Evolutionary conservation across 2,113 vertebrate species (phyloP).

Genomic region (Ochotona princeps): DNA sequence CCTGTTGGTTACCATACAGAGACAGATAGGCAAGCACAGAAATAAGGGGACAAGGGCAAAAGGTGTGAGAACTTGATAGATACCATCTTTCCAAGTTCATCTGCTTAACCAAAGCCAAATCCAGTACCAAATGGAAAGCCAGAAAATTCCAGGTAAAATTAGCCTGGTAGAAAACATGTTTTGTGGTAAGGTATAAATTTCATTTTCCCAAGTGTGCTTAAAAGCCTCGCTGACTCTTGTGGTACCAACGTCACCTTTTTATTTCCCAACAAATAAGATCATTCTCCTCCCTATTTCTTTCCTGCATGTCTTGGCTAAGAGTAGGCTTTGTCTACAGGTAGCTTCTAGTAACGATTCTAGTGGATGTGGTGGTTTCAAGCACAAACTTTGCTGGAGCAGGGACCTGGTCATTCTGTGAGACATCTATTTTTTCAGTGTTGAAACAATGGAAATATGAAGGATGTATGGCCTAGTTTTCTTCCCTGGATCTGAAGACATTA

Average conservation of each 20-base stretch:
- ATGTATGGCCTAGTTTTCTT: constrained; percentile 53
- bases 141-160: not conserved
- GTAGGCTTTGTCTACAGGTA: constrained; percentile 67
- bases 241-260: constrained; percentile 13
- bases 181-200: constrained; percentile 19
- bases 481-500: constrained; percentile 19
- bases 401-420: not conserved
- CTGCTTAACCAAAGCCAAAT: not conserved
- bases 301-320: constrained; percentile 62
- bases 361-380: constrained; percentile 59
- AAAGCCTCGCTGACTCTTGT: constrained; percentile 72
- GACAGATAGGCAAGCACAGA: too few relatives aligned
- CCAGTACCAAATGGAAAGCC: not conserved
- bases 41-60: too few relatives aligned
- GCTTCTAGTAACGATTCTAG: constrained; percentile 25
- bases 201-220: constrained; percentile 70
- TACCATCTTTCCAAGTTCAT: too few relatives aligned
- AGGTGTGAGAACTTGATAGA: too few relatives aligned
- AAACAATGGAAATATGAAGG: not conserved
- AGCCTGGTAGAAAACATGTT: not conserved
- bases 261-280: constrained; percentile 70
- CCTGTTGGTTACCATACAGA: too few relatives aligned
- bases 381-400: constrained; percentile 25
- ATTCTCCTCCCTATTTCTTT: constrained; percentile 60
- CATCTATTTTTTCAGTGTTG: constrained; percentile 33